Percentiles rank a stretch among this genome's conserved stretches.
Conservation (phyloP, 2,113 vertebrate genomes). For the Ptilorrhoa leucosticta region DNA sequence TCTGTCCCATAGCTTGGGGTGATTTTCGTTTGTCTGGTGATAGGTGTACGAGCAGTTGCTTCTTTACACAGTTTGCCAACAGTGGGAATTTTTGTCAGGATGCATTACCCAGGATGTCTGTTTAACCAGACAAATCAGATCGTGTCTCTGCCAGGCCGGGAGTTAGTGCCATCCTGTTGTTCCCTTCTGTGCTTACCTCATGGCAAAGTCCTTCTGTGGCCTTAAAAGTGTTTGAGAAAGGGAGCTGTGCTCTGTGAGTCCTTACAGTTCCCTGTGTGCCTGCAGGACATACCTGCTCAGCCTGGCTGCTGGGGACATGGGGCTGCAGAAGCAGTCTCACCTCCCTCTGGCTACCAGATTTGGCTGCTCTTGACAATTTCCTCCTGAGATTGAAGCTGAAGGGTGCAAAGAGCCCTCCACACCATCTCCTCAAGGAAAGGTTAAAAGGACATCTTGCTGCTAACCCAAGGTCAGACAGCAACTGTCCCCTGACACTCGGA, state of each 20-base stretch:
- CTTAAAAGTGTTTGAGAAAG: neutral
- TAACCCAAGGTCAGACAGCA: neutral
- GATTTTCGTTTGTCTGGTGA: neutral
- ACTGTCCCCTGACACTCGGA: neutral
- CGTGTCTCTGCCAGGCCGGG: neutral
- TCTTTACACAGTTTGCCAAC: neutral
- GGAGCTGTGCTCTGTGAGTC: neutral
- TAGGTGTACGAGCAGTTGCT: rapidly evolving
- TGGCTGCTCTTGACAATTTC: neutral
- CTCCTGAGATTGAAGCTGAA: neutral
- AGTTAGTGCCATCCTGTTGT: neutral
- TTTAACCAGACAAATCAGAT: neutral
- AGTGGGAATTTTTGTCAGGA: neutral
- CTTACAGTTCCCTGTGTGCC: neutral
- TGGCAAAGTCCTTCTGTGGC: rapidly evolving
- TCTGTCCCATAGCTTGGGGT: neutral
- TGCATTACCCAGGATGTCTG: neutral
- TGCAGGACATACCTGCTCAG: neutral
- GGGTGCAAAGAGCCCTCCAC: neutral
- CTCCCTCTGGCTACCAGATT: neutral
- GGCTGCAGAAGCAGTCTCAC: neutral
- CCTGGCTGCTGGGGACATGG: neutral
- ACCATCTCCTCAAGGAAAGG: neutral
- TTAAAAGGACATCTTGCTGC: neutral
- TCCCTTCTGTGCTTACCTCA: neutral